These are phyloP conservation scores for Cephalopterus ornatus DNA, from an alignment of 2,113 vertebrate species.

Conservation along the genomic window DNA sequence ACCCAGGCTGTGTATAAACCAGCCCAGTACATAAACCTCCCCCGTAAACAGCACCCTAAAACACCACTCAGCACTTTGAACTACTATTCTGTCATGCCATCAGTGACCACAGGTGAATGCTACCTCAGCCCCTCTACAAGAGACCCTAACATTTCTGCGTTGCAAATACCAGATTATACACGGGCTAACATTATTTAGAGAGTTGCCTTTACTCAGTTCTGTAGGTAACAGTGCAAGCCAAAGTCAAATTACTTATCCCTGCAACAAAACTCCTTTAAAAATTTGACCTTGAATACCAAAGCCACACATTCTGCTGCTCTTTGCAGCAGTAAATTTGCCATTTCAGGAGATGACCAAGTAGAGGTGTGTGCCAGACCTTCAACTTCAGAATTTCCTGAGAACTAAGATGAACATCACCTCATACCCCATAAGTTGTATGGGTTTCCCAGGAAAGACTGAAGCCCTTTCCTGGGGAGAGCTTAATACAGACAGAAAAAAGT, in stretches of 20 bases:
- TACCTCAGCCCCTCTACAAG: fast-evolving
- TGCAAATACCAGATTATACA: not conserved
- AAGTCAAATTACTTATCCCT: not conserved
- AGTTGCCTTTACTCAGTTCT: not conserved
- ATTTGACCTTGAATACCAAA: not conserved
- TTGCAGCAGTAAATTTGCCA: not conserved
- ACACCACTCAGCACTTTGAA: fast-evolving
- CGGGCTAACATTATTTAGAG: not conserved
- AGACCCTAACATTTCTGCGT: not conserved
- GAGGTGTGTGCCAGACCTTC: not conserved
- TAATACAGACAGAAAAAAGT: not conserved
- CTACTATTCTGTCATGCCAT: fast-evolving
- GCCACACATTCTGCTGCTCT: fast-evolving
- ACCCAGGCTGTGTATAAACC: not conserved
- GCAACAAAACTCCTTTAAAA: not conserved
- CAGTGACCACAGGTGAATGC: no score
- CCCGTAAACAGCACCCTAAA: no score
- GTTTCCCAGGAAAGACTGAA: not conserved
- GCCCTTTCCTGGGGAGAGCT: not conserved
- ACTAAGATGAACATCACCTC: not conserved
- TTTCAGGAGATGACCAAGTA: not conserved
- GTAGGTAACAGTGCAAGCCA: not conserved
- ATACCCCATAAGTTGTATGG: fast-evolving
- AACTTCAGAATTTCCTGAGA: not conserved
- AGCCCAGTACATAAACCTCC: fast-evolving